Conservation (phyloP, 2,113 vertebrate genomes). For the Sinocyclocheilus anshuiensis region DNA sequence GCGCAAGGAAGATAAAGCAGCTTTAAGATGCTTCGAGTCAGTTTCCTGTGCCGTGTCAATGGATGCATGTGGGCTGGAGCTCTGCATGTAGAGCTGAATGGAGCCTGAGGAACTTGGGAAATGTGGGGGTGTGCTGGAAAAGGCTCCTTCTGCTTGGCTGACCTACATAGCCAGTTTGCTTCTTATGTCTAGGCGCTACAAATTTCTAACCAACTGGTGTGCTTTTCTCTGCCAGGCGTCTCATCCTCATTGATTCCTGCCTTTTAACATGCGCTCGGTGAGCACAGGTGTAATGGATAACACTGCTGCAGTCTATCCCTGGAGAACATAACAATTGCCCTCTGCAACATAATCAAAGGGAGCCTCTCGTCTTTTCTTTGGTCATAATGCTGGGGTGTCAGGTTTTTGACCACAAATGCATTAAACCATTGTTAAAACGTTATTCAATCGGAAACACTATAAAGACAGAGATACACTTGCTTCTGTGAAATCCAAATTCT, state of each 20-base stretch:
- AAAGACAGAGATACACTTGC: not conserved
- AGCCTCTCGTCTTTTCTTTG: not conserved
- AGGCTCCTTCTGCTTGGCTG: conserved; percentile 79
- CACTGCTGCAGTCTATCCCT: conserved; percentile 42
- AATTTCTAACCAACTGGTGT: conserved; percentile 72
- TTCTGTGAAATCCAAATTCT: not conserved
- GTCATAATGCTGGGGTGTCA: not conserved
- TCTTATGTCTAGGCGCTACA: conserved; percentile 74
- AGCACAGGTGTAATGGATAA: conserved; percentile 22
- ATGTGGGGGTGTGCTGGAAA: conserved; percentile 75
- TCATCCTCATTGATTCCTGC: conserved; percentile 74
- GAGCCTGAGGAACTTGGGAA: conserved; percentile 68
- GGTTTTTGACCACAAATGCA: not conserved
- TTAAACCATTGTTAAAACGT: not conserved
- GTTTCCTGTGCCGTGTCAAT: conserved; percentile 44
- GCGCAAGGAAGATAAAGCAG: conserved; percentile 18
- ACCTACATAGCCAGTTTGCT: conserved; percentile 81
- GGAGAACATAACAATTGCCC: conserved; percentile 26
- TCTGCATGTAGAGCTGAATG: conserved; percentile 49
- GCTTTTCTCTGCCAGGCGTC: conserved; percentile 51
- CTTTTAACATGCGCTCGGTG: conserved; percentile 30
- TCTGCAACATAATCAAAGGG: conserved; percentile 36
- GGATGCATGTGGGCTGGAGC: conserved; percentile 45
- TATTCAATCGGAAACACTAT: not conserved
- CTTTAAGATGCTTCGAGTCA: conserved; percentile 21